phyloP scores from a whole-genome alignment of 37 sponge, comb jelly and placozoan species.

The Crambe crambe region DNA sequence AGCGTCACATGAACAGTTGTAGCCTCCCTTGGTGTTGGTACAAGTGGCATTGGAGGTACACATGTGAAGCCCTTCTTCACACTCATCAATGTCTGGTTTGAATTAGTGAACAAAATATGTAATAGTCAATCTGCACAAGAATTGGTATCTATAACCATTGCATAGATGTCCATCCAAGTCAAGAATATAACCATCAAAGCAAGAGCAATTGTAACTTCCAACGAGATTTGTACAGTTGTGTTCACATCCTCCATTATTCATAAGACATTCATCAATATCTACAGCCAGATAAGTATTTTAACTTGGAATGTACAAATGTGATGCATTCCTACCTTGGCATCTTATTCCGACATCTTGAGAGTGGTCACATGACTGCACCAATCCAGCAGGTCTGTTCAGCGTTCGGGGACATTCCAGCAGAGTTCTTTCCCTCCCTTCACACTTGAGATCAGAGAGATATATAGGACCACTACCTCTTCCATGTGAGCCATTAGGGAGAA shows the following conservation, averaged over 20 bases:
- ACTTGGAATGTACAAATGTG: too few species aligned
- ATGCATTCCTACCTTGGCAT: too few species aligned
- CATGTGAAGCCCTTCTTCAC: background rate
- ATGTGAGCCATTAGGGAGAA: too few species aligned
- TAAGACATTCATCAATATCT: slow-evolving; percentile 42
- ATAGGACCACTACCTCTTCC: too few species aligned
- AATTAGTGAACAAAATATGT: background rate
- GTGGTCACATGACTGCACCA: too few species aligned
- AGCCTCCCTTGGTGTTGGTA: background rate
- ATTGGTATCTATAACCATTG: background rate
- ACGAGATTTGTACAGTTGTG: slow-evolving; percentile 28
- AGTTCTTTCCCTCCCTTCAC: too few species aligned
- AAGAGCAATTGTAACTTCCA: slow-evolving; percentile 27
- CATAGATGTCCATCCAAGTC: background rate
- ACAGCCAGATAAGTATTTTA: too few species aligned
- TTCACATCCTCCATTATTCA: slow-evolving; percentile 34
- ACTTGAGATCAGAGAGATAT: too few species aligned
- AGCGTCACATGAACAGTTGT: slow-evolving; percentile 15
- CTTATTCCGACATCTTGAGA: too few species aligned
- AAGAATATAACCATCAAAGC: slow-evolving; percentile 21
- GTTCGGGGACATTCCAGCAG: too few species aligned
- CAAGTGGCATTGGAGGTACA: background rate
- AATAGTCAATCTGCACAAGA: background rate
- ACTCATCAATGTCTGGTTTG: slow-evolving; percentile 45
- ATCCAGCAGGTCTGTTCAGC: too few species aligned